phyloP scores from a whole-genome alignment of 2,113 vertebrate species.

The Callopanchax toddi region DNA sequence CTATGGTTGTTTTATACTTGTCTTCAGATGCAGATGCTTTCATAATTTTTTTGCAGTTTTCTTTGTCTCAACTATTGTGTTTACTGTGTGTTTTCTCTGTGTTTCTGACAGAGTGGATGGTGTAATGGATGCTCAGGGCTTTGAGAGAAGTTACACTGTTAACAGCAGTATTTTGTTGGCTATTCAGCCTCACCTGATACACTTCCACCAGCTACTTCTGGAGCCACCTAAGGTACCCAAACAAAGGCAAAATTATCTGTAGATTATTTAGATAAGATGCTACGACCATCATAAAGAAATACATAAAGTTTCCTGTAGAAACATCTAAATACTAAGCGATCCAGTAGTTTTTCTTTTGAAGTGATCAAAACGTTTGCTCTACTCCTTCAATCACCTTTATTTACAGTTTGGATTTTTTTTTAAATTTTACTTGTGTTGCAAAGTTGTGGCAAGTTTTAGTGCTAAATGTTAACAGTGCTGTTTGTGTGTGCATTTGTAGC shows the following conservation, averaged over 20 bases:
- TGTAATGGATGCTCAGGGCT: slow-evolving; percentile 79
- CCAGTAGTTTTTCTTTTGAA: not conserved
- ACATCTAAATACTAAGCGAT: not conserved
- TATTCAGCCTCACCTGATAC: slow-evolving; percentile 89
- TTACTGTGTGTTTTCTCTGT: slow-evolving; percentile 18
- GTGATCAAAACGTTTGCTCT: too few species aligned
- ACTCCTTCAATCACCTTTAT: too few species aligned
- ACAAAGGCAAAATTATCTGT: not conserved
- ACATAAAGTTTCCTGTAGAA: not conserved
- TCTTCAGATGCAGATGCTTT: not conserved
- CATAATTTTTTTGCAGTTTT: not conserved
- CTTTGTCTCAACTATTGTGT: not conserved
- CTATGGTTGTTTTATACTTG: not conserved
- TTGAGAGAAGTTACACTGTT: slow-evolving; percentile 84
- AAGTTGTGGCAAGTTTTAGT: not conserved
- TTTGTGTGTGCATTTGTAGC: slow-evolving; percentile 70
- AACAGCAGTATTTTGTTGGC: slow-evolving; percentile 88
- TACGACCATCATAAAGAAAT: not conserved
- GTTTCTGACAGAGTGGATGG: slow-evolving; percentile 74
- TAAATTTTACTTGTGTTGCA: too few species aligned
- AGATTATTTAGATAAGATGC: not conserved
- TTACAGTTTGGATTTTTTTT: too few species aligned
- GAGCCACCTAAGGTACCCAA: slow-evolving; percentile 89
- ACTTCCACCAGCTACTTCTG: slow-evolving; percentile 96
- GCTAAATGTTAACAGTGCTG: not conserved